phyloP scores from a whole-genome alignment of 2,113 vertebrate genomes.

The Ia io region DNA sequence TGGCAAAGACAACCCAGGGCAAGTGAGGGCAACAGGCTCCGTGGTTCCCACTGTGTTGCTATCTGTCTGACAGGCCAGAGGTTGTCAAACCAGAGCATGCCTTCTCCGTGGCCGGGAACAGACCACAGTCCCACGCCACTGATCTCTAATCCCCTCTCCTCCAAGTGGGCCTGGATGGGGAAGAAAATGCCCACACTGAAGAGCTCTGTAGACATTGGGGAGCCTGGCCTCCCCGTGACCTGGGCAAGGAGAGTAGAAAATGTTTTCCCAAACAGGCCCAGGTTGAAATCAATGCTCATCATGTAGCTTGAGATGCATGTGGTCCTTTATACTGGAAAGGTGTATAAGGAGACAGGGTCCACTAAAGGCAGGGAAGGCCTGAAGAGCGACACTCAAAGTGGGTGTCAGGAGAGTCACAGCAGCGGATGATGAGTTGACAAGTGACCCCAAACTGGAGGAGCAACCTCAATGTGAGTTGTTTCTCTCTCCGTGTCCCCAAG shows the following conservation, averaged over 20 bases:
- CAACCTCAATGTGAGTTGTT: accelerated
- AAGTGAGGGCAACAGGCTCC: accelerated
- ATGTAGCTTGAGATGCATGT: neutral
- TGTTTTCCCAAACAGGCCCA: neutral
- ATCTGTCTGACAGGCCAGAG: neutral
- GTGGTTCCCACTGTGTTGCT: neutral
- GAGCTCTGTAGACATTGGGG: neutral
- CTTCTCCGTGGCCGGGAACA: neutral
- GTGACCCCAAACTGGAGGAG: neutral
- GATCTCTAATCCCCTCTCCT: neutral
- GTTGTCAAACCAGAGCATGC: neutral
- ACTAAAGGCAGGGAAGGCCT: neutral
- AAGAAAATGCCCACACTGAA: neutral
- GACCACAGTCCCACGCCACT: neutral
- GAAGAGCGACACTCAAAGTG: neutral
- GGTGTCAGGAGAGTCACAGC: neutral
- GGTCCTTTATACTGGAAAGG: neutral
- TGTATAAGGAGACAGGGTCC: neutral
- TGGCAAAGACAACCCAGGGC: neutral
- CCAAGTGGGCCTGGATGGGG: neutral
- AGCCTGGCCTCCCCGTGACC: neutral
- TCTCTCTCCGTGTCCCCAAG: neutral
- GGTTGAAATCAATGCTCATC: neutral
- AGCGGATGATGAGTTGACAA: neutral
- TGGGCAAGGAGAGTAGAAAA: neutral